Evolutionary conservation across 2,888 invertebrate species (phyloP).

Genomic region (Phlogophora meticulosa): DNA sequence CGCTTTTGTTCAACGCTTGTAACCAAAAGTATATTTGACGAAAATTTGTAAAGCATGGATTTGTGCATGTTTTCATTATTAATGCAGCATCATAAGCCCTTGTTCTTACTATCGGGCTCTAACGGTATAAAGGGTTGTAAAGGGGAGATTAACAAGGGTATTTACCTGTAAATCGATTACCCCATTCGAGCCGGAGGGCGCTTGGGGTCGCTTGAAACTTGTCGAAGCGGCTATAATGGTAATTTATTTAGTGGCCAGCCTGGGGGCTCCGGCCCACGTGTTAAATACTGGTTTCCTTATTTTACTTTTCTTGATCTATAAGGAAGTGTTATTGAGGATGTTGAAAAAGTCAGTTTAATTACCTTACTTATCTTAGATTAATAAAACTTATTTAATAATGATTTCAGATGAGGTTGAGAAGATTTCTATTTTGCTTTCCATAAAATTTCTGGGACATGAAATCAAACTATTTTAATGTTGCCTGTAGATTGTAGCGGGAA

Average conservation of each 20-base stretch:
- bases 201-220: constrained; percentile 23
- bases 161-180: constrained; percentile 45
- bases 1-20: constrained; percentile 14
- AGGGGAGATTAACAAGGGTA: constrained; percentile 5
- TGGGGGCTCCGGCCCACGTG: neutral
- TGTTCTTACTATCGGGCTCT: neutral
- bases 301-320: neutral
- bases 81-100: neutral
- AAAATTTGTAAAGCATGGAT: constrained; percentile 11
- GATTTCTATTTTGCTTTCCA: no score
- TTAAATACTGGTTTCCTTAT: constrained; percentile 2
- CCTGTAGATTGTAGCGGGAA: no score
- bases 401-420: no score
- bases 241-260: constrained; percentile 23
- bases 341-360: no score
- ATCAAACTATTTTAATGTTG: no score
- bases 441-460: no score
- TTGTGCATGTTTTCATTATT: constrained; percentile 5
- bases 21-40: constrained; percentile 1
- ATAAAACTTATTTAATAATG: no score
- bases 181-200: constrained; percentile 10
- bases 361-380: no score
- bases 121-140: neutral
- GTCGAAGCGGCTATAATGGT: constrained; percentile 7
- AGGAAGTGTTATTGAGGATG: neutral